Base-by-base conservation (phyloP, 1,140 invertebrate genomes). In the Cylas formicarius region DNA sequence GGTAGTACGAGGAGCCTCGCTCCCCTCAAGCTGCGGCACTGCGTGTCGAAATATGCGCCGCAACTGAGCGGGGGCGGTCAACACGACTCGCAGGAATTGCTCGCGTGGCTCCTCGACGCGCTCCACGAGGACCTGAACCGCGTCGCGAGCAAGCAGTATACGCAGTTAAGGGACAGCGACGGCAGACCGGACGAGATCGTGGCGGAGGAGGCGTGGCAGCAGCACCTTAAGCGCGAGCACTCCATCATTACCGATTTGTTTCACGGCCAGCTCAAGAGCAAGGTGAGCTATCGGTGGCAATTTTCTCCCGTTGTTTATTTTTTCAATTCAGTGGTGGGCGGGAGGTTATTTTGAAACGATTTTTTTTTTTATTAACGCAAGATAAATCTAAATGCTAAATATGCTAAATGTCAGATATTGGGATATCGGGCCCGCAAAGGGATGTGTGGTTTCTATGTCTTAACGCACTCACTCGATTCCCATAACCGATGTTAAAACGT, bases 61-160 rank as follows among this genome's bases (percentile, higher is more conserved):
- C 72, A 81, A 44, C 84, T 93, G 57, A 84, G 81, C 46, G 86
- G 85, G 48, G 88, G 86, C 53, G 85, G 87, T 16, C 89, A 92
- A 67, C 89, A 93, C 66, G 89, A 93, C 71, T 84, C 87, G 16
- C 86, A 75, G 67, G 89, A 93, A 70, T 67, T 93, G 42, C 72
- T 93, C 4, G 86, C 86, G 19, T 92, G 90, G 76, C 69, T 93
- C 27, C 67, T 93, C 48, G 88, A 93, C 71, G 81, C 87, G 17
- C 72, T 93, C 44, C 89, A 93, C 66, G 89, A 93, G 71, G 88
- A 92, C 70, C 72, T 92, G 28, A 92, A 92, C 67, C 71, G 86
- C 10, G 81, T 84, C 4, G 63, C 66, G 16, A 67, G 68, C 16
- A 78, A 78, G 56, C 78, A 82, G 6, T 85, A 87, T 60, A 76